Percentiles rank a stretch among this genome's conserved stretches.
phyloP scores from a whole-genome alignment of 2,113 vertebrate species.

The Montifringilla adamsi region DNA sequence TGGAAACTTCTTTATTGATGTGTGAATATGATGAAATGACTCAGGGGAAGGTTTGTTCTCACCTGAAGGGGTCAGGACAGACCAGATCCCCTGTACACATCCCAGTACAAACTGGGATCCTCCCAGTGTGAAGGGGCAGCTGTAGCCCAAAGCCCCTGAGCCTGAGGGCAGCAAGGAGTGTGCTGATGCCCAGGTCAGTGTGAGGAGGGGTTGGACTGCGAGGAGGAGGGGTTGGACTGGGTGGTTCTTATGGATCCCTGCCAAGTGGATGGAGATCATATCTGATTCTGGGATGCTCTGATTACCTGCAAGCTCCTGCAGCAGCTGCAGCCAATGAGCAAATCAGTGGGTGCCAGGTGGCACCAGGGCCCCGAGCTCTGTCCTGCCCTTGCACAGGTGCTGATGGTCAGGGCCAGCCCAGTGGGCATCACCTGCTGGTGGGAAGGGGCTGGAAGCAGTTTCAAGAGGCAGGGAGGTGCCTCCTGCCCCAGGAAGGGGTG shows the following conservation, averaged over 20 bases:
- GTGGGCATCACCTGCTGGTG: not conserved
- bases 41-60: not conserved
- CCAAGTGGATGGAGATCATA: not conserved
- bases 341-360: not conserved
- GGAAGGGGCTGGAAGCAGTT: not conserved
- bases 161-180: too few species aligned
- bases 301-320: not conserved
- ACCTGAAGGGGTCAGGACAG: not conserved
- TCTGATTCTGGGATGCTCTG: not conserved
- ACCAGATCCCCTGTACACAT: not conserved
- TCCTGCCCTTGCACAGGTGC: not conserved
- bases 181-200: not conserved
- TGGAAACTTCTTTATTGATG: not conserved
- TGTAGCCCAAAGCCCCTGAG: not conserved
- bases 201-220: not conserved
- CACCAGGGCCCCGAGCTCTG: not conserved
- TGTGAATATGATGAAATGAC: fast-evolving
- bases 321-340: not conserved
- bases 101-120: not conserved
- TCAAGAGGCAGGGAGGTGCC: fast-evolving
- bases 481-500: fast-evolving
- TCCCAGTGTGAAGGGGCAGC: not conserved
- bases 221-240: not conserved
- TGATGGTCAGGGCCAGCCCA: not conserved
- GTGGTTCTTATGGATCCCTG: not conserved